Base-by-base conservation (phyloP, 2,113 vertebrate species). In the Paraplagusia blochii region DNA sequence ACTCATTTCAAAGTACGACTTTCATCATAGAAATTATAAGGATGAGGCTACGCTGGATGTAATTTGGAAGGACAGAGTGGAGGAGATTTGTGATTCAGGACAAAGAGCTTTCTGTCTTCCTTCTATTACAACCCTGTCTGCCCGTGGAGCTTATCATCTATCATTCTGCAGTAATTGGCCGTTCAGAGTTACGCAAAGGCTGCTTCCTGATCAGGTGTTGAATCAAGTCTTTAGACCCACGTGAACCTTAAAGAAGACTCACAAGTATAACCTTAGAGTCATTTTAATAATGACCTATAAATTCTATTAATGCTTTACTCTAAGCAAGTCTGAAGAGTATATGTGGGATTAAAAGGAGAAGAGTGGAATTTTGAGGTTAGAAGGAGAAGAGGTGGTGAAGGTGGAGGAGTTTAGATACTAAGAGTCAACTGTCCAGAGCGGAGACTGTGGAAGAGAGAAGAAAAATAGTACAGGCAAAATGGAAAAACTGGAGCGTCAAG, bases 131-230 rank as follows among this genome's bases (percentile, higher is more conserved):
- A 76, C 69, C 77, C 74, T 40, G 70, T 74, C 81, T 70, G 69
- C 59, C 57, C 5, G 7, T 33, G 58, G 51, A 74, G 74, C 58
- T 77, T 72, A 82, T 82, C 78, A 80, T 85, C 76, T 74, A 81
- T 86, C 82, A 84, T 81, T 77, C 74, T 52, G 76, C 66, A 74
- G 78, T 87, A 87, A 87, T 86, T 83, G 80, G 68, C 59, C 22
- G 66, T 77, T 86, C 76, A 80, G 63, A 79, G 51, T 65, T 73
- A 71, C 77, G 76, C 74, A 80, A 71, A 81, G 73, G 57, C 67
- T 68, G 58, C 67, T 77, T 80, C 55, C 61, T 2, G 47, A 74
- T 70, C 55, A 66, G 53, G 44, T 46, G 47, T 60, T 58, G 62
- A 63, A 83, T 76, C 66, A 80, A 79, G 63, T n/a, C 47, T 45